A percentile compares a stretch with the other conserved stretches of the same genome.
These are phyloP conservation scores for Labeo calbasu DNA, from an alignment of 2,797 vertebrate genomes.

Conservation along the genomic window DNA sequence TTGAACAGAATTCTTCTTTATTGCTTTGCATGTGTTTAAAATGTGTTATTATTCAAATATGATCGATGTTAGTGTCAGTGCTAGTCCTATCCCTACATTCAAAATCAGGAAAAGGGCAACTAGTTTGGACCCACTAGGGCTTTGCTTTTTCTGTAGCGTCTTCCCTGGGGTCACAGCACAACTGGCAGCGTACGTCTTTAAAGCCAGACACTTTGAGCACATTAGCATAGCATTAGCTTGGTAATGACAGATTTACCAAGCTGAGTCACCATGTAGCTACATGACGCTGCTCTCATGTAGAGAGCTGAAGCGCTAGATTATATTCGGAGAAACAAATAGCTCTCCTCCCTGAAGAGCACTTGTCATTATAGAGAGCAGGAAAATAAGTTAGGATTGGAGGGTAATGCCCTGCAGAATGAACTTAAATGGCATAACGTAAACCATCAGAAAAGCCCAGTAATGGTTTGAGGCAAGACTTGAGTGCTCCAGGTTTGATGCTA, in stretches of 20 bases:
- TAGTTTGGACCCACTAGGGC: not conserved
- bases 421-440: conserved; percentile 40
- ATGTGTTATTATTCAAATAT: not conserved
- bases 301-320: conserved; percentile 78
- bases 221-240: conserved; percentile 73
- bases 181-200: conserved; percentile 76
- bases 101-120: not conserved
- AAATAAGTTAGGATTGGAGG: conserved; percentile 42
- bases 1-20: not conserved
- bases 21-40: not conserved
- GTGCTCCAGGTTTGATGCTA: conserved; percentile 52
- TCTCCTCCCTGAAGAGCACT: conserved; percentile 80
- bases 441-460: conserved; percentile 45
- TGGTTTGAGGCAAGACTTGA: conserved; percentile 46
- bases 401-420: conserved; percentile 45
- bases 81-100: not conserved
- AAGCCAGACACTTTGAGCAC: conserved; percentile 76
- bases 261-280: conserved; percentile 83
- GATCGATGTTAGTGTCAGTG: not conserved
- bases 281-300: conserved; percentile 71
- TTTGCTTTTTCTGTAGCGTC: not conserved
- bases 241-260: conserved; percentile 85
- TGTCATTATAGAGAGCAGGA: conserved; percentile 66
- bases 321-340: conserved; percentile 72
- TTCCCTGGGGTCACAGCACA: conserved; percentile 72